Base-by-base conservation (phyloP, 1,140 invertebrate genomes). In the Limonius californicus region DNA sequence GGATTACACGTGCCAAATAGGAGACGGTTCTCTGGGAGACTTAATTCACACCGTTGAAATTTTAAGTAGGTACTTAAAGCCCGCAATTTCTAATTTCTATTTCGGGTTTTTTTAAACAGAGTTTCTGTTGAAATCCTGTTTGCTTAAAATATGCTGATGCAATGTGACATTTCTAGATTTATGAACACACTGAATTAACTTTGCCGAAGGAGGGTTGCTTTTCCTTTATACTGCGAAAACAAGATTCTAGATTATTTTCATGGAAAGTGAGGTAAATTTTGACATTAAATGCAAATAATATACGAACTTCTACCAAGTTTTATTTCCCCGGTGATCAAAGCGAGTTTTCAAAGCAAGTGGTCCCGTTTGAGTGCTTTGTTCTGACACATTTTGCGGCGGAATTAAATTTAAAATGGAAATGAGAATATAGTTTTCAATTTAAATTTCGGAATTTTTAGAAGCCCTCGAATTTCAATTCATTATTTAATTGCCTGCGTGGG, bases 1-100 rank as follows among this genome's bases (percentile, higher is more conserved):
- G 1, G 80, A 82, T 61, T 82, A 82, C 56, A 81, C 80, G 9
- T 82, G 81, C 54, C 81, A 82, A 72, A 78, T 82, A 15, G 81
- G 81, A 0, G 81, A 82, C 64, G 75, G 75, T 7, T 65, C 72
- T 1, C 77, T 77, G 59, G 74, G 80, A 1, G 81, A 82, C 55
- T 67, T 76, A 0, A 75, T 82, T 20, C 81, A 82, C 63, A 81
- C 80, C 0, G 77, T 82, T 1, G 81, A 82, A 68, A 82, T 82
- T 61, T 71, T 82, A 63, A 80, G 80, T 82, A 74, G 73, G 76
- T 69, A 42, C 4, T n/a, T n/a, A n/a, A n/a, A n/a, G n/a, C n/a
- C n/a, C n/a, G n/a, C n/a, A n/a, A n/a, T n/a, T n/a, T n/a, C n/a
- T n/a, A n/a, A n/a, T n/a, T n/a, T n/a, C n/a, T n/a, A n/a, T n/a